Conservation (phyloP, 2,888 invertebrate genomes). For the Coremacera marginata region DNA sequence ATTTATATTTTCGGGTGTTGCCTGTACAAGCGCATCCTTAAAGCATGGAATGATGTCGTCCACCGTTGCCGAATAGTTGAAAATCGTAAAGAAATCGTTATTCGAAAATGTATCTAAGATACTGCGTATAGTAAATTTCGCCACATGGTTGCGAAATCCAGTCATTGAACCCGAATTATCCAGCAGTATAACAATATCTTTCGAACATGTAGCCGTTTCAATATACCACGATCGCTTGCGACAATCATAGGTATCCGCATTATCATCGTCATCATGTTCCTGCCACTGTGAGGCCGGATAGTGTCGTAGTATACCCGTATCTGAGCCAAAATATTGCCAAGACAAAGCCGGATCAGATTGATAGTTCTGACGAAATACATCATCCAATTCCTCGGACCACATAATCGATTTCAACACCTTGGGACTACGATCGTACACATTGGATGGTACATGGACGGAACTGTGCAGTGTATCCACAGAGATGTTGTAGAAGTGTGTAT, state of each 20-base stretch:
- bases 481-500: constrained; percentile 88
- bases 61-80: constrained; percentile 81
- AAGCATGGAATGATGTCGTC: constrained; percentile 88
- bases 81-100: constrained; percentile 96
- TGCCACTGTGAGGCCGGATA: constrained; percentile 88
- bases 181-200: constrained; percentile 94
- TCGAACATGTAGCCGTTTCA: constrained; percentile 97
- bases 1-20: constrained; percentile 85
- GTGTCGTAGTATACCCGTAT: constrained; percentile 91
- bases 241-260: constrained; percentile 89
- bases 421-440: constrained; percentile 87
- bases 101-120: constrained; percentile 96
- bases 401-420: constrained; percentile 81
- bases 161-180: constrained; percentile 98
- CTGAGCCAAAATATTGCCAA: constrained; percentile 98
- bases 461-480: constrained; percentile 83
- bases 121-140: constrained; percentile 86
- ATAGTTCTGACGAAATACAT: constrained; percentile 87
- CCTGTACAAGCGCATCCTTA: constrained; percentile 85
- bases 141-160: constrained; percentile 82
- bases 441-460: constrained; percentile 94
- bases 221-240: constrained; percentile 95
- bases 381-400: constrained; percentile 91
- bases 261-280: constrained; percentile 62
- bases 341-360: constrained; percentile 88